Conservation (phyloP, 2,888 invertebrate genomes). For the Cybosia mesomella region DNA sequence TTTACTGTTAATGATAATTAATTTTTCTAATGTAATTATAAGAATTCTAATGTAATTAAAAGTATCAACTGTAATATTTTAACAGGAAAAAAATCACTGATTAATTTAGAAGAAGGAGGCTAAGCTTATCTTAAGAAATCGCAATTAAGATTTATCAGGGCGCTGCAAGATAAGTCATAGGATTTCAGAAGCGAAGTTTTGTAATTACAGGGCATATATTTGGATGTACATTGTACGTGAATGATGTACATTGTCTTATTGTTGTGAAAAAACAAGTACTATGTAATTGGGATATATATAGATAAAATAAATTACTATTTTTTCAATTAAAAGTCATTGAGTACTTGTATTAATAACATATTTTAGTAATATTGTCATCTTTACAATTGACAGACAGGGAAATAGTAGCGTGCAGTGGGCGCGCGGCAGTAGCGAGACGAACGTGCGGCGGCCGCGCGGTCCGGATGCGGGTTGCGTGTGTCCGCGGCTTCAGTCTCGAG, state of each 20-base stretch:
- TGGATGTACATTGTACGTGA: not conserved
- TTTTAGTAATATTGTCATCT: not conserved
- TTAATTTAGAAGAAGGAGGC: conserved; percentile 11
- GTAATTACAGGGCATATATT: conserved; percentile 7
- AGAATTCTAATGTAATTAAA: not conserved
- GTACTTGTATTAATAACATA: not conserved
- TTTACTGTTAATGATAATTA: not conserved
- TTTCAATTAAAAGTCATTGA: not conserved
- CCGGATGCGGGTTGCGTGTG: conserved; percentile 66
- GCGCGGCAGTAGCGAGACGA: conserved; percentile 28
- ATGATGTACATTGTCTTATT: not conserved
- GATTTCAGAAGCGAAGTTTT: conserved; percentile 14
- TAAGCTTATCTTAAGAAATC: conserved; percentile 21
- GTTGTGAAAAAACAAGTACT: not conserved
- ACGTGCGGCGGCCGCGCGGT: conserved; percentile 42
- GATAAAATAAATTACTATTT: not conserved
- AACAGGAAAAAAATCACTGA: not conserved
- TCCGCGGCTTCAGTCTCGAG: conserved; percentile 73
- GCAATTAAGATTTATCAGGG: conserved; percentile 24
- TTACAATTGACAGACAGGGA: not conserved
- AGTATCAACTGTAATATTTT: not conserved
- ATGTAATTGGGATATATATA: not conserved
- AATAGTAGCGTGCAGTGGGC: conserved; percentile 29
- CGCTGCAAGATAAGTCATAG: conserved; percentile 15
- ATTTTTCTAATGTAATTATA: not conserved